Conservation (phyloP, 2,113 vertebrate genomes). For the Erythrocebus patas region DNA sequence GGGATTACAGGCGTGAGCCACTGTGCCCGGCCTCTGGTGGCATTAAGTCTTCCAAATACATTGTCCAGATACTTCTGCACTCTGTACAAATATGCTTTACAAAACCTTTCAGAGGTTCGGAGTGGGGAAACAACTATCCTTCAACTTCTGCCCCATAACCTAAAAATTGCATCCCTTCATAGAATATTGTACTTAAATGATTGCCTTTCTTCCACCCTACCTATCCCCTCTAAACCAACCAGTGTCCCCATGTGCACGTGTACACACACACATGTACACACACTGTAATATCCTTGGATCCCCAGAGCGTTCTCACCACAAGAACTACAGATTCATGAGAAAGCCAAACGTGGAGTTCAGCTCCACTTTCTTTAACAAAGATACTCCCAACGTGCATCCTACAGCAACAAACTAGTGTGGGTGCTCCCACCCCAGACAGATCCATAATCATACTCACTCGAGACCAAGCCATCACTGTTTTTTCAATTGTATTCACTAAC, state of each 20-base stretch:
- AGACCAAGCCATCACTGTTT: not conserved
- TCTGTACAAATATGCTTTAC: not conserved
- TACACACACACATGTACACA: not conserved
- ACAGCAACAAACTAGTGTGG: not conserved
- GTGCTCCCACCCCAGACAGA: not conserved
- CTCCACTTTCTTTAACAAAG: not conserved
- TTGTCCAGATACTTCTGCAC: not conserved
- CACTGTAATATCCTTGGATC: not conserved
- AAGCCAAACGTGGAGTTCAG: not conserved
- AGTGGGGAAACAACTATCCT: not conserved
- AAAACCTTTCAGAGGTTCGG: not conserved
- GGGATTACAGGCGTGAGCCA: too few relatives aligned
- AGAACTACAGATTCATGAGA: not conserved
- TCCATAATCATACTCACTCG: not conserved
- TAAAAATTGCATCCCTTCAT: not conserved
- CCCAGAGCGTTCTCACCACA: not conserved
- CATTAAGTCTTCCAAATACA: not conserved
- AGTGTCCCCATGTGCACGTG: fast-evolving
- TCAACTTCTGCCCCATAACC: not conserved
- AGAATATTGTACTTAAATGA: not conserved
- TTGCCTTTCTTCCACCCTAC: not conserved
- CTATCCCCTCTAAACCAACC: not conserved
- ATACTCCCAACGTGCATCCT: too few relatives aligned
- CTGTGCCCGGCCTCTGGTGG: not conserved
- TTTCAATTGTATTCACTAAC: not conserved